Evolutionary conservation across 2,113 vertebrate genomes (phyloP).

Genomic region (Setophaga kirtlandii): DNA sequence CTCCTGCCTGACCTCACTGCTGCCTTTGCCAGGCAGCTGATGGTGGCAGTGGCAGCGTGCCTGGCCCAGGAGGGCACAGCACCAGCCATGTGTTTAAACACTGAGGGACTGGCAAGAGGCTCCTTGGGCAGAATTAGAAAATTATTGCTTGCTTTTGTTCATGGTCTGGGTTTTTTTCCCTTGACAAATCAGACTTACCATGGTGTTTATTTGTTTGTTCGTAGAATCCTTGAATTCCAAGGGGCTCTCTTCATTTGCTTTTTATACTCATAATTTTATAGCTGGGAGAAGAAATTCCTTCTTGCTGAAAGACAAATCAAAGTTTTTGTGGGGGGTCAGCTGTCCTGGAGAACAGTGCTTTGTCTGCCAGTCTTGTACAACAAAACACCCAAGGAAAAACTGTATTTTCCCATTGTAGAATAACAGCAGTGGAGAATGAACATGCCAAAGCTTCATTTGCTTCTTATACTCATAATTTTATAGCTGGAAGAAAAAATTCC

Average conservation of each 20-base stretch:
- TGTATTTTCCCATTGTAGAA: too few relatives aligned
- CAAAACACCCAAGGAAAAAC: too few relatives aligned
- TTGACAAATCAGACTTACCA: background rate
- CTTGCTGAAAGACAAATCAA: too few relatives aligned
- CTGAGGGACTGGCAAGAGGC: background rate
- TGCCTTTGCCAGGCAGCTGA: background rate
- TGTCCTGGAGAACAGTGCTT: too few relatives aligned
- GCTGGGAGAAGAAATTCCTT: background rate
- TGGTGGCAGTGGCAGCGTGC: background rate
- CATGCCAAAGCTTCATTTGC: too few relatives aligned
- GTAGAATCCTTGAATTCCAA: background rate
- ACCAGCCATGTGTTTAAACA: background rate
- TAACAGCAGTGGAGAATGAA: too few relatives aligned
- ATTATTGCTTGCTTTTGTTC: too few relatives aligned
- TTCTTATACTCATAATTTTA: too few relatives aligned
- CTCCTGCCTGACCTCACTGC: background rate
- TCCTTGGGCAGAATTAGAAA: background rate
- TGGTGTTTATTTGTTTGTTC: background rate
- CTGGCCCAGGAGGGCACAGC: background rate
- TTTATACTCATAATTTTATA: rapidly evolving
- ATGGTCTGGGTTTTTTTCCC: background rate
- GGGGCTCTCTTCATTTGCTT: background rate
- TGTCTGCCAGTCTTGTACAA: too few relatives aligned
- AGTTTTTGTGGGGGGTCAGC: too few relatives aligned
- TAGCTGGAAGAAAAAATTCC: too few relatives aligned